Conservation (phyloP, 2,888 invertebrate species). For the Crossocerus cetratus region DNA sequence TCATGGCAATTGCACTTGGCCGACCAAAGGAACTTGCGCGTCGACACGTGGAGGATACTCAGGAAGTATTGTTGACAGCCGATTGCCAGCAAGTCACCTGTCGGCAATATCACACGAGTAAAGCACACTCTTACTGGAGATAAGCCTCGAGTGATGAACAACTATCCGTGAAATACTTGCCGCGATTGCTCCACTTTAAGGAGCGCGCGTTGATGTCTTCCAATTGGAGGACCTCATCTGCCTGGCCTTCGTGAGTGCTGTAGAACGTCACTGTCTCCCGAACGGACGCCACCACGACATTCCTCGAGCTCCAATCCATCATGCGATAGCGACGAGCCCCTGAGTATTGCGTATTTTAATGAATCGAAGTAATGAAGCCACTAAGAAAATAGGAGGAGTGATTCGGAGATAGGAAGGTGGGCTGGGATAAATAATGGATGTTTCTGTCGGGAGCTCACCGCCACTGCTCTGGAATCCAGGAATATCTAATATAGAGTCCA, state of each 20-base stretch:
- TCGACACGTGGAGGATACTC: slow-evolving; percentile 36
- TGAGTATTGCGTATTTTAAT: background rate
- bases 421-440: too few species aligned
- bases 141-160: background rate
- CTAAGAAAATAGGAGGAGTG: too few species aligned
- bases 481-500: slow-evolving; percentile 42
- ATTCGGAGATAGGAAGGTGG: too few species aligned
- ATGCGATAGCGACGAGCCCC: background rate
- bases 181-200: slow-evolving; percentile 63
- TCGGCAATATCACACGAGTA: background rate
- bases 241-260: slow-evolving; percentile 2
- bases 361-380: background rate
- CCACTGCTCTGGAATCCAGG: slow-evolving; percentile 11
- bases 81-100: slow-evolving; percentile 47
- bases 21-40: slow-evolving; percentile 53
- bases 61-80: slow-evolving; percentile 23
- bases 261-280: slow-evolving; percentile 40
- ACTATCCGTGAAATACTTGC: slow-evolving; percentile 29
- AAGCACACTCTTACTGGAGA: background rate
- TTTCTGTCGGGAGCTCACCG: slow-evolving; percentile 27
- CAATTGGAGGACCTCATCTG: slow-evolving; percentile 9
- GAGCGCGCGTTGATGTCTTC: slow-evolving; percentile 16
- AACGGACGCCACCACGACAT: slow-evolving; percentile 52
- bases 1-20: slow-evolving; percentile 33
- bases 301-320: slow-evolving; percentile 65